Base-by-base conservation (phyloP, 1,140 invertebrate species). In the Acromyrmex echinatior region DNA sequence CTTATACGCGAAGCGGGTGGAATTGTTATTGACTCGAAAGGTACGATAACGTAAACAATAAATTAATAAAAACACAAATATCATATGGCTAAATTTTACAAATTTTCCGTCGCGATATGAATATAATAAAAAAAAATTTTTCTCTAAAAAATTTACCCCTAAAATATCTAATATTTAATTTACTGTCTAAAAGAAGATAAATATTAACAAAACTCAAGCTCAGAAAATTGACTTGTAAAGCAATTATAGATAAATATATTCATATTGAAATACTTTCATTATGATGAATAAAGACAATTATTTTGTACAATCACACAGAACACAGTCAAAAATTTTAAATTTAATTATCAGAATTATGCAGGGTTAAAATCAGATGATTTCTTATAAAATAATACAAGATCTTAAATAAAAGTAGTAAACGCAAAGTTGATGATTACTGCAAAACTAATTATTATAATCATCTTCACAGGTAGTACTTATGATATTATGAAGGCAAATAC, bases 1-100 rank as follows among this genome's bases (percentile, higher is more conserved):
- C 97, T 98, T 53, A 93, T 98, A 7, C 93, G 93, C 81, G 98
- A 98, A 96, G 98, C 98, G 63, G 98, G 98, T n/a, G 98, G 97
- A 14, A 92, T 94, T 77, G 93, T 98, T 7, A 94, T 96, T 31
- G 96, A 97, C 92, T 96, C 97, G 7, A 96, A 96, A 92, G 97
- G 97, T 97, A 92, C 1, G 10, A 25, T 49, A 71, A 88, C 21
- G 4, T 7, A 18, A 18, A 21, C 18, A 6, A 58, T 14, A 18
- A 9, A 31, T 70, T 18, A 25, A 25, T 56, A 25, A 49, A 56
- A 6, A 14, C 68, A 18, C 53, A 35, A 35, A 35, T 35, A 35
- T 35, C 31, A 49, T 21, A n/a, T 63, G 3, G 3, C 18, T 9
- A 28, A 39, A 35, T 76, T 58, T 58, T 6, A 56, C 18, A 1